These are phyloP conservation scores for Platyrinchus mystaceus DNA, from an alignment of 2,797 vertebrate genomes.

Conservation along the genomic window DNA sequence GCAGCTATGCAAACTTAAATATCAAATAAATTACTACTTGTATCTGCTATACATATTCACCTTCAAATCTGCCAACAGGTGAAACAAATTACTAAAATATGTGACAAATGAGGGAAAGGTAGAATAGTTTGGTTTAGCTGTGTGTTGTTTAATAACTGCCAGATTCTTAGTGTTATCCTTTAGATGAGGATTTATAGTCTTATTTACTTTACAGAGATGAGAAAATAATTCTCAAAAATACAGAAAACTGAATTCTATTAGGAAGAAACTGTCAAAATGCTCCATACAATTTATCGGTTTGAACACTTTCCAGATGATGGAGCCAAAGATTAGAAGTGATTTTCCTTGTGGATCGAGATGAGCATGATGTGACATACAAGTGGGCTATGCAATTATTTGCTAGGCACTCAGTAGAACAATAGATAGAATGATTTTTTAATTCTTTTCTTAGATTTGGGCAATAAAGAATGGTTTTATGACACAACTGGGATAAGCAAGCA, in stretches of 20 bases:
- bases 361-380: background rate
- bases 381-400: background rate
- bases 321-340: background rate
- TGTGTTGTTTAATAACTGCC: background rate
- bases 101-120: background rate
- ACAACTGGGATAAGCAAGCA: background rate
- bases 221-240: slow-evolving; percentile 28
- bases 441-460: background rate
- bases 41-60: background rate
- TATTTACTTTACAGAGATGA: background rate
- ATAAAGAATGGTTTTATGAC: background rate
- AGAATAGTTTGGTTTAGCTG: background rate
- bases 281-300: background rate
- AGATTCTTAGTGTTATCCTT: background rate
- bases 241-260: background rate
- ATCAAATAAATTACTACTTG: background rate
- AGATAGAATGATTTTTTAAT: background rate
- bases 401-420: slow-evolving; percentile 13
- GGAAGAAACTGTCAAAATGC: background rate
- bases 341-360: slow-evolving; percentile 10
- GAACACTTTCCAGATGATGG: background rate
- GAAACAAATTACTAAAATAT: background rate
- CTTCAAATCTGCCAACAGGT: background rate
- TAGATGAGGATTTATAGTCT: background rate
- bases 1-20: background rate